These are phyloP conservation scores for Caenorhabditis tropicalis DNA, from an alignment of 1,140 invertebrate genomes.

Conservation along the genomic window DNA sequence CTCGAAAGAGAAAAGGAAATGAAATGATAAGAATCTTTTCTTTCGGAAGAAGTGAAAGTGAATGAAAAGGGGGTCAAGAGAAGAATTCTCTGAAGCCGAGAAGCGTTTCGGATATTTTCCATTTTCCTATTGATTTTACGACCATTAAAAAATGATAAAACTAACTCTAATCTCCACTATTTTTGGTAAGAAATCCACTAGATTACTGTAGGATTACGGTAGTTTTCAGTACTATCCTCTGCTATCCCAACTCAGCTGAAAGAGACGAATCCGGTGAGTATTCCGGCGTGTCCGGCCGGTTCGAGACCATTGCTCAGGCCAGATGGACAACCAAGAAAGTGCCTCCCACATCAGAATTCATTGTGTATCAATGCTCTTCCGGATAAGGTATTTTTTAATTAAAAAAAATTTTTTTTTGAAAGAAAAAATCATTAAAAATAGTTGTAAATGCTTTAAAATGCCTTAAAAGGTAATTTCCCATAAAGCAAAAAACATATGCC, in stretches of 20 bases:
- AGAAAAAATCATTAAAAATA: neutral
- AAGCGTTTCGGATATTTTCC: no score
- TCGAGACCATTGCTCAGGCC: constrained; percentile 57
- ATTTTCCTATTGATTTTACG: no score
- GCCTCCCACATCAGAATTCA: constrained; percentile 69
- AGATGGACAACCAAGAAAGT: constrained; percentile 70
- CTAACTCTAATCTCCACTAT: neutral
- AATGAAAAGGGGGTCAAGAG: no score
- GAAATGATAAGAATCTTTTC: no score
- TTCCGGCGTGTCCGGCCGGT: constrained; percentile 54
- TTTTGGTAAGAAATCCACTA: neutral
- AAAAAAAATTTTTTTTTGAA: neutral
- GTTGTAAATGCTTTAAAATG: neutral
- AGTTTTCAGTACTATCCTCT: neutral
- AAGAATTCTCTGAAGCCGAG: no score
- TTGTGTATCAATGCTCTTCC: constrained; percentile 69
- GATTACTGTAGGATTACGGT: no score
- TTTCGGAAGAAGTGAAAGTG: no score
- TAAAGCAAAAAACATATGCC: no score
- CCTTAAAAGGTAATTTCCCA: no score
- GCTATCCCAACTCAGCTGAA: constrained; percentile 15
- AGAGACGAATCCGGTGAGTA: neutral
- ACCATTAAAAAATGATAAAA: neutral
- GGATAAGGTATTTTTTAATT: constrained; percentile 59
- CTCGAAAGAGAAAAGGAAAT: no score